phyloP scores from a whole-genome alignment of 2,888 invertebrate genomes.

The Pristionchus exspectatus region DNA sequence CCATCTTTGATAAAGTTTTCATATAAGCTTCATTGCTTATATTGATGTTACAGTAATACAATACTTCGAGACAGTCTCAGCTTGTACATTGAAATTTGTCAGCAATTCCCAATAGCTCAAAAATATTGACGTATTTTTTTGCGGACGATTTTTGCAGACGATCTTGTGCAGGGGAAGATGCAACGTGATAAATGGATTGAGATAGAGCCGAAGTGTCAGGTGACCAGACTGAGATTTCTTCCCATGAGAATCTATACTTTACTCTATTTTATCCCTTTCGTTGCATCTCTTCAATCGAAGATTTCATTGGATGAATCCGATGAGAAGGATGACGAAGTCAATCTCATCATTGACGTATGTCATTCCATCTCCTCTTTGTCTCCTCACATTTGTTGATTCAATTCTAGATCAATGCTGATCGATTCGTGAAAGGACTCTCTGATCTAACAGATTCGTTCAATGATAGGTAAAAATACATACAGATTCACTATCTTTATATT shows the following conservation, averaged over 20 bases:
- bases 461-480: background rate
- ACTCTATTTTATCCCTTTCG: background rate
- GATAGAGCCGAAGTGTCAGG: background rate
- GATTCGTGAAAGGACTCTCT: background rate
- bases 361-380: background rate
- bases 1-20: too few species aligned
- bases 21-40: too few species aligned
- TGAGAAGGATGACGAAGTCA: background rate
- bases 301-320: background rate
- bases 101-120: too few species aligned
- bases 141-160: background rate
- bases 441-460: background rate
- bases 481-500: background rate
- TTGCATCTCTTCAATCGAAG: background rate
- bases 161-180: background rate
- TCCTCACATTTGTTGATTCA: background rate
- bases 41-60: too few species aligned
- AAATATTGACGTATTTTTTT: too few species aligned
- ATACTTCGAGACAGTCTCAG: too few species aligned
- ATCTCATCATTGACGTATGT: background rate
- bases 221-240: background rate
- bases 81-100: too few species aligned
- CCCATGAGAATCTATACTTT: background rate
- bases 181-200: constrained; percentile 19
- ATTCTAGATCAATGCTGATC: background rate